Percentiles rank a stretch among this genome's conserved stretches.
phyloP scores from a whole-genome alignment of 1,140 invertebrate species.

The Microplitis demolitor region DNA sequence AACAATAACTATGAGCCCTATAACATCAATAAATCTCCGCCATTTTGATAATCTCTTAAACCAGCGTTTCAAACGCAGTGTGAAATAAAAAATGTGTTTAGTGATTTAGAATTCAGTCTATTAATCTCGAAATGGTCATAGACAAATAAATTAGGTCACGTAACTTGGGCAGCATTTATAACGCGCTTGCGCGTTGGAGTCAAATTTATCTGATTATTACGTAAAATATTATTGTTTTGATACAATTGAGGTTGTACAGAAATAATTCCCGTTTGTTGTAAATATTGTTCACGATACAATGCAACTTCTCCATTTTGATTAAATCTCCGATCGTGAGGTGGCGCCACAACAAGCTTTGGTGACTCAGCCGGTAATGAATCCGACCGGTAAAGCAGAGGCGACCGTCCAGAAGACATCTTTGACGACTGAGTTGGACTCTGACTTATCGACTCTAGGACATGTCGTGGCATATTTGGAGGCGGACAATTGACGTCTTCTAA shows the following conservation, averaged over 20 bases:
- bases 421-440: slow-evolving; percentile 55
- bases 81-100: too few species aligned
- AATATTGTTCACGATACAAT: slow-evolving; percentile 51
- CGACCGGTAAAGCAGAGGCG: slow-evolving; percentile 33
- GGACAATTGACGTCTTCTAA: slow-evolving; percentile 45
- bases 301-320: slow-evolving; percentile 37
- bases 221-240: slow-evolving; percentile 40
- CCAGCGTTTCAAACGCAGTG: too few species aligned
- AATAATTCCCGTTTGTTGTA: slow-evolving; percentile 52
- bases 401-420: slow-evolving; percentile 31
- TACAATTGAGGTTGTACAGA: slow-evolving; percentile 38
- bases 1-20: too few species aligned
- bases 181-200: slow-evolving; percentile 41
- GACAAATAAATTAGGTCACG: slow-evolving; percentile 49
- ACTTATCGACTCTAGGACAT: slow-evolving; percentile 55
- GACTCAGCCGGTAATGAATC: slow-evolving; percentile 42
- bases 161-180: slow-evolving; percentile 54
- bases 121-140: slow-evolving; percentile 47
- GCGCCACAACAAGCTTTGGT: slow-evolving; percentile 11
- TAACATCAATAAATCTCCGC: too few species aligned
- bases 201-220: slow-evolving; percentile 54
- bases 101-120: neutral
- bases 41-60: too few species aligned
- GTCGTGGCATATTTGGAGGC: slow-evolving; percentile 52
- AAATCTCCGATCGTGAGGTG: slow-evolving; percentile 47